These are phyloP conservation scores for Drosophila aff. DNA, from an alignment of 1,140 invertebrate species.

Conservation along the genomic window DNA sequence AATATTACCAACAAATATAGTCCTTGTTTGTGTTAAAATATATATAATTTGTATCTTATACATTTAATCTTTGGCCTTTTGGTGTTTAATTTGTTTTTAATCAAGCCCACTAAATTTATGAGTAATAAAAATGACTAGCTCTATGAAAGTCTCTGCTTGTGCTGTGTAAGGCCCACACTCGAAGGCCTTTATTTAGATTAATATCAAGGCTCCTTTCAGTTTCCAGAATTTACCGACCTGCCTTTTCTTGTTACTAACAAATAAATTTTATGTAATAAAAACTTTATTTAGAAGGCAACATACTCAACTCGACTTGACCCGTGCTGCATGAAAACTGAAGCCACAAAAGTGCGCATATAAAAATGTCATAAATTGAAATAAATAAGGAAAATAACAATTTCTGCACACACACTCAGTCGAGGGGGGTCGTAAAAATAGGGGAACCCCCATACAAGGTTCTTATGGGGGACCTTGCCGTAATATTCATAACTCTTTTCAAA, in stretches of 20 bases:
- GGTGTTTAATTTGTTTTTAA: constrained; percentile 9
- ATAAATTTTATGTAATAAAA: constrained; percentile 43
- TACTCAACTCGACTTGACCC: constrained; percentile 22
- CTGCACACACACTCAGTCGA: constrained; percentile 7
- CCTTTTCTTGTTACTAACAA: constrained; percentile 29
- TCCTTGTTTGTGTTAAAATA: not conserved
- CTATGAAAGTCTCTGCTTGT: not conserved
- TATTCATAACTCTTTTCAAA: constrained; percentile 84
- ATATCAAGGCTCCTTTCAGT: constrained; percentile 28
- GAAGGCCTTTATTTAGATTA: constrained; percentile 12
- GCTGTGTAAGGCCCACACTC: not conserved
- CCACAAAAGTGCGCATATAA: constrained; percentile 77
- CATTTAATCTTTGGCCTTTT: not conserved
- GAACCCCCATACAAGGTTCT: constrained; percentile 20
- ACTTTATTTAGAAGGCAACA: constrained; percentile 63
- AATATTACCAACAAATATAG: not conserved
- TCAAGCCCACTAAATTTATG: not conserved
- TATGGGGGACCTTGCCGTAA: constrained; percentile 59
- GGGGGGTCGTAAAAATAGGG: constrained; percentile 19
- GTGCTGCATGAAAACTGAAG: constrained; percentile 39
- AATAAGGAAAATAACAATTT: constrained; percentile 82
- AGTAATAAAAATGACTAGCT: not conserved
- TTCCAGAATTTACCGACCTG: constrained; percentile 12
- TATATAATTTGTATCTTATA: too few species aligned
- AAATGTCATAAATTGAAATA: constrained; percentile 83